Evolutionary conservation across 2,888 invertebrate genomes (phyloP).

Genomic region (Acleris literana): DNA sequence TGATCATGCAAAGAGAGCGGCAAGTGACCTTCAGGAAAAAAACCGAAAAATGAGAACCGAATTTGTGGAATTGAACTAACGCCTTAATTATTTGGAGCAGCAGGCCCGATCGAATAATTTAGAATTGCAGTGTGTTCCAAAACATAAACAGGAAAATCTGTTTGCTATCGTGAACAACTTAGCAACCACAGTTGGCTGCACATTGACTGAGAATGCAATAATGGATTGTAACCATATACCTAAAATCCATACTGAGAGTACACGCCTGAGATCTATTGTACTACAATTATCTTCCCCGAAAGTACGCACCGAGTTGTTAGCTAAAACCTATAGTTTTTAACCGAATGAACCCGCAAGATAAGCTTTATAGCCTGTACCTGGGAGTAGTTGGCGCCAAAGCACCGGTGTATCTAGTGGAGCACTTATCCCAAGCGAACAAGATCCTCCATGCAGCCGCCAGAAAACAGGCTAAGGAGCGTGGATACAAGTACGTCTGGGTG

Average conservation of each 20-base stretch:
- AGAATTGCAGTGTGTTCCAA: slow-evolving; percentile 8
- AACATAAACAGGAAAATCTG: slow-evolving; percentile 5
- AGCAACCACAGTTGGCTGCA: not conserved
- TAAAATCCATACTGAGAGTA: not conserved
- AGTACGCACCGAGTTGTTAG: too few relatives aligned
- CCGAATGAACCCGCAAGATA: too few relatives aligned
- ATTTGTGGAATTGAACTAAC: not conserved
- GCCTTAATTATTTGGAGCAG: slow-evolving; percentile 3
- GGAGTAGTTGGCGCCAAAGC: too few relatives aligned
- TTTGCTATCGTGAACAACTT: not conserved
- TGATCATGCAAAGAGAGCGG: not conserved
- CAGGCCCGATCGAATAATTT: not conserved
- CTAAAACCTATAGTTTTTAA: too few relatives aligned
- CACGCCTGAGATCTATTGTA: not conserved
- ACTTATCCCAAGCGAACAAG: too few relatives aligned
- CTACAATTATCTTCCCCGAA: too few relatives aligned
- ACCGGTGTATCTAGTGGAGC: too few relatives aligned
- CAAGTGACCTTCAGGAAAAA: not conserved
- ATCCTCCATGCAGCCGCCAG: too few relatives aligned
- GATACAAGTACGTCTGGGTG: too few relatives aligned
- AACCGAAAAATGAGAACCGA: slow-evolving; percentile 4
- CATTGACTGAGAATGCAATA: not conserved
- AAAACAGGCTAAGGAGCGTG: too few relatives aligned
- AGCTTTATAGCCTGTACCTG: too few relatives aligned
- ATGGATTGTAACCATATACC: slow-evolving; percentile 2